phyloP scores from a whole-genome alignment of 2,888 invertebrate genomes.

The Tipula unca region DNA sequence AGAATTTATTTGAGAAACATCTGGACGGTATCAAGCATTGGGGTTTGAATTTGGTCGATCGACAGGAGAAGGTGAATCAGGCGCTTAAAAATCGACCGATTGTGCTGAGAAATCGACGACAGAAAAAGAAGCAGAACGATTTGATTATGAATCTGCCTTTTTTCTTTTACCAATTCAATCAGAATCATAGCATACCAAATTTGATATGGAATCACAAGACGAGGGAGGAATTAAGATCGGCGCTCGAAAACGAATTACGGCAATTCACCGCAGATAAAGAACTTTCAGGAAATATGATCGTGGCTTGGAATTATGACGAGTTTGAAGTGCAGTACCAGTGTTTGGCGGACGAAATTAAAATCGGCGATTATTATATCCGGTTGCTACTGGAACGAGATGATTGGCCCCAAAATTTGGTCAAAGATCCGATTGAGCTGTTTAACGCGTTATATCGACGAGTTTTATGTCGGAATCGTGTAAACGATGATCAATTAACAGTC shows the following conservation, averaged over 20 bases:
- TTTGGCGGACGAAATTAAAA: constrained; percentile 91
- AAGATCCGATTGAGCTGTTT: constrained; percentile 94
- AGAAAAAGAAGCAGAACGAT: constrained; percentile 39
- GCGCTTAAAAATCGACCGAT: constrained; percentile 65
- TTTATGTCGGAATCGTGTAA: constrained; percentile 77
- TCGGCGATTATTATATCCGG: constrained; percentile 95
- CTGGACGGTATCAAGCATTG: constrained; percentile 65
- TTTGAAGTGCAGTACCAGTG: constrained; percentile 92
- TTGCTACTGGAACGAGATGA: constrained; percentile 87
- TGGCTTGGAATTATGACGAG: constrained; percentile 98
- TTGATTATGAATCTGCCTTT: constrained; percentile 50
- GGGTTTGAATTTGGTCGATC: constrained; percentile 47
- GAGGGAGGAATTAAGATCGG: constrained; percentile 85
- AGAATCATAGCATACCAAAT: constrained; percentile 91
- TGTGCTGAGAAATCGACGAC: constrained; percentile 80
- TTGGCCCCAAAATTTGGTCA: constrained; percentile 74
- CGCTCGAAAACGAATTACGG: constrained; percentile 86
- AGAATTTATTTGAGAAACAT: constrained; percentile 74
- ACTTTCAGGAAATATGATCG: constrained; percentile 66
- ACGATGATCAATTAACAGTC: constrained; percentile 78
- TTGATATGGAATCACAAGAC: constrained; percentile 99
- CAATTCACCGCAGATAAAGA: constrained; percentile 87
- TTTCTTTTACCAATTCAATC: constrained; percentile 91
- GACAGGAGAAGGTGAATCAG: constrained; percentile 38
- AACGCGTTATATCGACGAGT: constrained; percentile 98